Conservation (phyloP, 2,113 vertebrate species). For the Macroglossus sobrinus region DNA sequence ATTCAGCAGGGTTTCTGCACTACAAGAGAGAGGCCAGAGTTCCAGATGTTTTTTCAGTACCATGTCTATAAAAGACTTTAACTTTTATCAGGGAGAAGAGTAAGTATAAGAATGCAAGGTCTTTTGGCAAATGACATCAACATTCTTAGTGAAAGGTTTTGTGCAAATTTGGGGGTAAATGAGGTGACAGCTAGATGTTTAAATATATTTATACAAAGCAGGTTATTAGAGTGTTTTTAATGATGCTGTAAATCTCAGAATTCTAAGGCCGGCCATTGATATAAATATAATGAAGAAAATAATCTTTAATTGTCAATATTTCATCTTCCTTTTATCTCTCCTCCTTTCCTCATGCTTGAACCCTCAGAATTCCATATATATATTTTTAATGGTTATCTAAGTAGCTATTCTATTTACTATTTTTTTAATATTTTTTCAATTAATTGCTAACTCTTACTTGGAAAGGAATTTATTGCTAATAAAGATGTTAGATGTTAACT, state of each 20-base stretch:
- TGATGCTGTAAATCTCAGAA: rapidly evolving
- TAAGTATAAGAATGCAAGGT: not conserved
- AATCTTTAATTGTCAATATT: not conserved
- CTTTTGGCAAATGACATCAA: not conserved
- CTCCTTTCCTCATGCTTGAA: not conserved
- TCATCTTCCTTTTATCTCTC: not conserved
- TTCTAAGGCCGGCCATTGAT: not conserved
- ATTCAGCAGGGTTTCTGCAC: not conserved
- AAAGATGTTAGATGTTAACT: not conserved
- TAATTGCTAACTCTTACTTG: not conserved
- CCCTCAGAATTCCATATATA: not conserved
- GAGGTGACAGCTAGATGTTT: not conserved
- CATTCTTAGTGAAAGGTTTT: not conserved
- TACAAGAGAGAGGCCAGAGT: not conserved
- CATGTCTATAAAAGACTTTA: not conserved
- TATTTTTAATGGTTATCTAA: not conserved
- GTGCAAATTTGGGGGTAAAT: not conserved
- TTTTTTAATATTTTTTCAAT: not conserved
- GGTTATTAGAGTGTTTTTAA: not conserved
- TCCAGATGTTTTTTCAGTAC: not conserved
- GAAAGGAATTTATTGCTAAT: not conserved
- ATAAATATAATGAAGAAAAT: not conserved
- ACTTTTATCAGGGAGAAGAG: not conserved
- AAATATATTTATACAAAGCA: not conserved
- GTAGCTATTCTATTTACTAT: not conserved